Conservation (phyloP, 2,888 invertebrate genomes). For the Sialis fuliginosa region DNA sequence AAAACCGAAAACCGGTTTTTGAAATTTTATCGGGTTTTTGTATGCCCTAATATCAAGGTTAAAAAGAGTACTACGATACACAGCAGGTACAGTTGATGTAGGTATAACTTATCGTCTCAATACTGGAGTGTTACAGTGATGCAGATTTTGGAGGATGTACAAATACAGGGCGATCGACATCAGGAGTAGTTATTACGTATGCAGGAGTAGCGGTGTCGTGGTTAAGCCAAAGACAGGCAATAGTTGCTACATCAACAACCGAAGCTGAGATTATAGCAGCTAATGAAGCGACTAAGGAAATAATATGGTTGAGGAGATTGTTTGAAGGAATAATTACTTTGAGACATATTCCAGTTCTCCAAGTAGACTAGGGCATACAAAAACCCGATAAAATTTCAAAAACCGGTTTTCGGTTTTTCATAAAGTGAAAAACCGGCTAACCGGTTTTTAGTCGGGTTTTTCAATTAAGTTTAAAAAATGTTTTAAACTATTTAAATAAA, state of each 20-base stretch:
- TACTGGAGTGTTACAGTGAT: slow-evolving; percentile 15
- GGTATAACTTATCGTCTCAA: slow-evolving; percentile 10
- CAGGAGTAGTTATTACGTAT: slow-evolving; percentile 10
- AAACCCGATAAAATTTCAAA: no score
- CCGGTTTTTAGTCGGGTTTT: no score
- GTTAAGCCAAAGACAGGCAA: slow-evolving; percentile 10
- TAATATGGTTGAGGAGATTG: slow-evolving; percentile 16
- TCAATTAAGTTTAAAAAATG: no score
- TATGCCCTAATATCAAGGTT: no score
- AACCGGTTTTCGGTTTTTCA: no score
- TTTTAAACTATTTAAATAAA: no score
- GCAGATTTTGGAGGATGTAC: slow-evolving; percentile 18
- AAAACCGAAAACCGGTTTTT: no score
- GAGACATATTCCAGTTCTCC: slow-evolving; percentile 11
- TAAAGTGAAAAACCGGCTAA: no score
- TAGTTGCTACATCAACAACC: slow-evolving; percentile 11
- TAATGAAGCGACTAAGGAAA: slow-evolving; percentile 15
- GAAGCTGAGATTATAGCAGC: slow-evolving; percentile 17
- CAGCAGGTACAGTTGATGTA: slow-evolving; percentile 12
- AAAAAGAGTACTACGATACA: slow-evolving; percentile 16
- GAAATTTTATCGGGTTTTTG: no score
- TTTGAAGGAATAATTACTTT: slow-evolving; percentile 12
- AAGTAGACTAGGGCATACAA: no score
- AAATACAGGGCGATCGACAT: slow-evolving; percentile 11
- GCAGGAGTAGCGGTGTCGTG: slow-evolving; percentile 14